Base-by-base conservation (phyloP, 2,797 vertebrate species). In the Lepilemur septentrionalis region DNA sequence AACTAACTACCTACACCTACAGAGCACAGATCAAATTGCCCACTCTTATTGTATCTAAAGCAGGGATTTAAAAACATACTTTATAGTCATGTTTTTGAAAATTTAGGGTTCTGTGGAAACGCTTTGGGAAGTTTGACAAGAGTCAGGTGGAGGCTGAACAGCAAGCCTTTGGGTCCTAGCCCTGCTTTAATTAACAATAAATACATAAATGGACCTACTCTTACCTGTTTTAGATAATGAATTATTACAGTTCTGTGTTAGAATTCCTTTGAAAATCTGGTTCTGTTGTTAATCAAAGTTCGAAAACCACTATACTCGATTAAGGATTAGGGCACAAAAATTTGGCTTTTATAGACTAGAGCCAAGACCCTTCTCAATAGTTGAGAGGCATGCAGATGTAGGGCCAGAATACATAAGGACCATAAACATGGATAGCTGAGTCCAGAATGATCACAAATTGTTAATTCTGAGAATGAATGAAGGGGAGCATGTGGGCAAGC, bases 231-330 rank as follows among this genome's bases (percentile, higher is more conserved):
- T 46, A 35, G n/a, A 35, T 87, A 89, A 2, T 65, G 41, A 28
- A 72, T 17, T 43, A 73, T 69, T 80, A 30, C 7, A 84, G 18
- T 80, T 76, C 25, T 89, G 12, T 50, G 50, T 38, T 79, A 46
- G n/a, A 69, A 57, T 57, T 92, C 46, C 78, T 93, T 96, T 67
- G 23, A 50, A 67, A 85, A 22, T 75, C 35, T 89, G 63, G n/a
- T 82, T 90, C 79, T 95, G n/a, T 52, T 90, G n/a, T 76, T 92
- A 59, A 88, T 30, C 48, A 43, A 82, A 89, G 67, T 75, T 87
- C 84, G 70, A 85, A 93, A 93, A n/a, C 75, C 50, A 92, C 4
- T 76, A 12, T 59, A 48, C 14, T 82, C 59, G 57, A 88, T 72
- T 59, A 94, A 57, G 50, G 35, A 82, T n/a, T 43, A 83, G 30